Conservation (phyloP, 2,888 invertebrate species). For the Scaptomyza reducta region DNA sequence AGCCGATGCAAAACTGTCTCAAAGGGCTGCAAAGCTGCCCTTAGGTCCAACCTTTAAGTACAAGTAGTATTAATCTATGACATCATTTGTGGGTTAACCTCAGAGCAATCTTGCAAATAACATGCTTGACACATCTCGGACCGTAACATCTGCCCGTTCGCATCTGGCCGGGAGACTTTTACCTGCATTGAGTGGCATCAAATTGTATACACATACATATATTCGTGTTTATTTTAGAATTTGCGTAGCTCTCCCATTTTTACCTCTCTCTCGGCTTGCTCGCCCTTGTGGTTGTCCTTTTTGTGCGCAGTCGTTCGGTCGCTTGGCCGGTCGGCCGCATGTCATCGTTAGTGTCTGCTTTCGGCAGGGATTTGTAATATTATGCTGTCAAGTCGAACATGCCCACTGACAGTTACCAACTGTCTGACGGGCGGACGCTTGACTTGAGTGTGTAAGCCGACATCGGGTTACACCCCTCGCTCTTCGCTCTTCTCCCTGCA, state of each 20-base stretch:
- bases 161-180: conserved; percentile 16
- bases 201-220: conserved; percentile 2
- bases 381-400: conserved; percentile 80
- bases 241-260: conserved; percentile 37
- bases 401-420: conserved; percentile 77
- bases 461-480: conserved; percentile 63
- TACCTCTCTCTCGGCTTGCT: neutral
- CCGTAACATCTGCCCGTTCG: conserved; percentile 26
- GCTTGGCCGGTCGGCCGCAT: conserved; percentile 47
- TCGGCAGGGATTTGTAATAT: conserved; percentile 82
- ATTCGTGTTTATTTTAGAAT: conserved; percentile 49
- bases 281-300: conserved; percentile 70
- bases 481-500: conserved; percentile 13
- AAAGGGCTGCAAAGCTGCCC: neutral
- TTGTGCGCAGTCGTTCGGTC: conserved; percentile 28
- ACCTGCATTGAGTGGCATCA: conserved; percentile 40
- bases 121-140: conserved; percentile 23
- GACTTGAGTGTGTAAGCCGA: conserved; percentile 73
- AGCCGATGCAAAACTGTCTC: neutral
- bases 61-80: conserved; percentile 22
- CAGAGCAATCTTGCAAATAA: conserved; percentile 15
- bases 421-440: conserved; percentile 70
- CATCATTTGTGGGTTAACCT: conserved; percentile 41
- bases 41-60: conserved; percentile 11
- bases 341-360: conserved; percentile 80